Evolutionary conservation across 2,797 vertebrate species (phyloP), one percentile per base, ranked within the genome.

Genomic region (Meda fulgida): DNA sequence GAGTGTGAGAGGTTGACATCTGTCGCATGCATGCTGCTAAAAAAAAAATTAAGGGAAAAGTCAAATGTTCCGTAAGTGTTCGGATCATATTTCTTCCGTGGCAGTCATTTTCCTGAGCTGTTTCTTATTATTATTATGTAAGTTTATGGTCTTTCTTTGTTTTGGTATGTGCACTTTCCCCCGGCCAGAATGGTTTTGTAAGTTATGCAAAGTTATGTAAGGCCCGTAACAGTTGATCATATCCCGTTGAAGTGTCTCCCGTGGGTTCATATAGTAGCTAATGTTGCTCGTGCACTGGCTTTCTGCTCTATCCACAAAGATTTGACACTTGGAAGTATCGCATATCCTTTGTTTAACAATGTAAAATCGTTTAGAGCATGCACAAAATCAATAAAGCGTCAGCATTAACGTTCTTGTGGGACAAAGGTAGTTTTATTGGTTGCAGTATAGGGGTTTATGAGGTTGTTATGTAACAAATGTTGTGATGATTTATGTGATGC

Each of bases 91-190:
- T 84, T 53, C 76, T 79, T 55, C 31, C 21, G 14, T 83, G 89
- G 71, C 81, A 80, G 72, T 79, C 38, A 81, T 80, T 88, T 40
- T 79, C 14, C 53, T 58, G 31, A 29, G 84, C 81, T 87, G 67
- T 91, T 90, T 90, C 78, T 78, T 91, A 87, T 92, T 87, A 87
- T 92, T 87, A 91, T 94, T 93, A 93, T 91, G 91, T 94, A 93
- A 94, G 90, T 80, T 93, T 94, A 92, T 84, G 70, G 78, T 88
- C 84, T 87, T 85, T 86, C 89, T 91, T 85, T 87, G 87, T 77
- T 88, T 69, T 91, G 91, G 91, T 92, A 91, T 89, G 90, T 91
- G 91, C 89, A 92, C 90, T 84, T 92, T 91, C 86, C 83, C 66
- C 81, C 79, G 88, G 88, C 60, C 51, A 87, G 67, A 80, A 81